phyloP scores from a whole-genome alignment of 1,140 invertebrate species.

The Penaeus chinensis region DNA sequence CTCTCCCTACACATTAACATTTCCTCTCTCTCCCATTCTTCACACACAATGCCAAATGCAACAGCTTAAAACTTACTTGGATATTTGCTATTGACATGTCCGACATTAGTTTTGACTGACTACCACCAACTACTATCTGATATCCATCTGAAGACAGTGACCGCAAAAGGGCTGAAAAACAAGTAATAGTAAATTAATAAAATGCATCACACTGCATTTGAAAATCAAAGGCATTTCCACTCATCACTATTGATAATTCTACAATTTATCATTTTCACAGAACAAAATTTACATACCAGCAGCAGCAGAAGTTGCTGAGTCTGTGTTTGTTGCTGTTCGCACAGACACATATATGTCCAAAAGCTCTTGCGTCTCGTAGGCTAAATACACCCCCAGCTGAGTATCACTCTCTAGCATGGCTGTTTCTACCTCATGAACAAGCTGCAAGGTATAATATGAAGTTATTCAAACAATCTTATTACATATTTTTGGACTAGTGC shows the following conservation, averaged over 20 bases:
- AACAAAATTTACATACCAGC: constrained; percentile 62
- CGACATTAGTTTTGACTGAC: constrained; percentile 77
- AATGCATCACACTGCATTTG: not conserved
- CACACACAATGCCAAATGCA: not conserved
- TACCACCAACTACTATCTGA: constrained; percentile 82
- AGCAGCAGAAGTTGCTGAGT: constrained; percentile 68
- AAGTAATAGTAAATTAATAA: constrained; percentile 47
- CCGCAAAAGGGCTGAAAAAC: constrained; percentile 78
- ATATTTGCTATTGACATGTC: constrained; percentile 73
- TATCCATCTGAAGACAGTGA: constrained; percentile 93
- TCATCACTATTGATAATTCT: not conserved
- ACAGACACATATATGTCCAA: constrained; percentile 83
- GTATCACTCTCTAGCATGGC: constrained; percentile 84
- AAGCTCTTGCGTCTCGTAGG: constrained; percentile 79
- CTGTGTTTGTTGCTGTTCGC: constrained; percentile 71
- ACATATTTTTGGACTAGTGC: too few relatives aligned
- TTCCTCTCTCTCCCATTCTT: not conserved
- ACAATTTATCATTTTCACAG: not conserved
- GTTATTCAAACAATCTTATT: not conserved
- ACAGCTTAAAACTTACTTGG: constrained; percentile 42
- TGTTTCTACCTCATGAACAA: constrained; percentile 84
- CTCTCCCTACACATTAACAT: not conserved
- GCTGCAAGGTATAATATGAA: constrained; percentile 66
- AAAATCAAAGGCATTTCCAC: not conserved
- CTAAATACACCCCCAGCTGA: constrained; percentile 90